These are phyloP conservation scores for Callocephalon fimbriatum DNA, from an alignment of 2,113 vertebrate genomes.

Conservation along the genomic window DNA sequence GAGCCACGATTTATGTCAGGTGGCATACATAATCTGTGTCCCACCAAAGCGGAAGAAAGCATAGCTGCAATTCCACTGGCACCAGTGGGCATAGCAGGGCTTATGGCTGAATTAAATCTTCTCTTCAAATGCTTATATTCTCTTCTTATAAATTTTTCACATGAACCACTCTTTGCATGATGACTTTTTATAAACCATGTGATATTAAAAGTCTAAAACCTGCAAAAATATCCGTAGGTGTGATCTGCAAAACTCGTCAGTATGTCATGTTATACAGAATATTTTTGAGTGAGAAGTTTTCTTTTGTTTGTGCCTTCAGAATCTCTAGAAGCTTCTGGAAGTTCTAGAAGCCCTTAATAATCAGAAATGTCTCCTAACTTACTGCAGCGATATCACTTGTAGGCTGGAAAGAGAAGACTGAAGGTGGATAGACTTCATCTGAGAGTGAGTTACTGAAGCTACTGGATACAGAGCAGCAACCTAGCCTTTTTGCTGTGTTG, in stretches of 20 bases:
- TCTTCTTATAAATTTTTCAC: neutral
- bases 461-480: neutral
- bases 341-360: neutral
- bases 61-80: rapidly evolving
- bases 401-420: neutral
- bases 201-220: neutral
- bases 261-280: rapidly evolving
- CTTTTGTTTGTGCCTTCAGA: neutral
- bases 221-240: rapidly evolving
- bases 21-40: neutral
- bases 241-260: neutral
- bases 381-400: neutral
- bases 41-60: neutral
- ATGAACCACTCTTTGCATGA: rapidly evolving
- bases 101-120: neutral
- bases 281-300: neutral
- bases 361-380: neutral
- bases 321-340: neutral
- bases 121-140: neutral
- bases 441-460: neutral
- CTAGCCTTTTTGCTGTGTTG: neutral
- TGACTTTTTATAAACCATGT: neutral
- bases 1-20: neutral
- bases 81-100: no score
- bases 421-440: neutral